Evolutionary conservation across 2,797 vertebrate genomes (phyloP), one percentile per base, ranked within the genome.

Genomic region (Bucorvus abyssinicus): DNA sequence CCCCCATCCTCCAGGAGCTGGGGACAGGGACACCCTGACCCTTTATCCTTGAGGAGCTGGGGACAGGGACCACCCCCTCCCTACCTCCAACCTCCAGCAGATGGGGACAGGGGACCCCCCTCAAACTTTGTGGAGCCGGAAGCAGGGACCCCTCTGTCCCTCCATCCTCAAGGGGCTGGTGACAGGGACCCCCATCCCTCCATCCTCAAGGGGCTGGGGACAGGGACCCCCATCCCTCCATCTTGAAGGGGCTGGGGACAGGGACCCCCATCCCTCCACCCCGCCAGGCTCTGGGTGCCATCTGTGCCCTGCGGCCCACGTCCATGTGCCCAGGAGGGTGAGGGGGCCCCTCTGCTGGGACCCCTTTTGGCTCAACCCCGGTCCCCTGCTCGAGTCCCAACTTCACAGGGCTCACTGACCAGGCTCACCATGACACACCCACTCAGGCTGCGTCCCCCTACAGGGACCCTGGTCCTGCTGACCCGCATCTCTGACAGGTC

Each of bases 361-460:
- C 38, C 38, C 56, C 50, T 70, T 13, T 49, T 52, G 24, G 47
- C 79, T 55, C 61, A 29, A 1, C 29, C 29, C 20, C 7, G 1
- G 11, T 14, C 26, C n/a, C 19, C 50, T 2, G n/a, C 47, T 70
- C n/a, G 3, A 12, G 47, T 11, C 27, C 47, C 77, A 67, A 19
- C 74, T 55, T 63, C 12, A 7, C 9, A 6, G 2, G 34, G 7
- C 7, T 4, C 5, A 3, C n/a, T 38, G 47, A 32, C 38, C 44
- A 22, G 9, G 60, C 27, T 36, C 30, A 22, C 44, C 18, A 34
- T n/a, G 32, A 56, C 16, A 12, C 20, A 34, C 23, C 57, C 56
- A 7, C 11, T 38, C 34, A 14, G 56, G 29, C n/a, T 7, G 7
- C 5, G 47, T 13, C 0, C 0, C 17, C 32, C 30, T n/a, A 36